Base-by-base conservation (phyloP, 1,140 invertebrate genomes). In the Cydia strobilella region DNA sequence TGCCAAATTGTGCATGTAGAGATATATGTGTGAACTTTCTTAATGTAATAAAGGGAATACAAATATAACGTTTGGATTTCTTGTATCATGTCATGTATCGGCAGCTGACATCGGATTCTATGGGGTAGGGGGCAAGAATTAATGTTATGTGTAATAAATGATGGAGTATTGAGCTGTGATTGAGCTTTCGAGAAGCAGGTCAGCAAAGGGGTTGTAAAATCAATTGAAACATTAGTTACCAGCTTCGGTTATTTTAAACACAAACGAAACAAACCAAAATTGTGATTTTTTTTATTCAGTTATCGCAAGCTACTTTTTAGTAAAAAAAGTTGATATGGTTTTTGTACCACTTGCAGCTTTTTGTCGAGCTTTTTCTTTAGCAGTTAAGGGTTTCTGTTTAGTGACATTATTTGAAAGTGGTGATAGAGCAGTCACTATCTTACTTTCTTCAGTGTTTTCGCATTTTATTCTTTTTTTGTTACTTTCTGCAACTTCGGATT, bases 281-380 rank as follows among this genome's bases (percentile, higher is more conserved):
- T 9, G 12, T 27, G 3, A 27, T 63, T 15, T 27, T 27, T 5
- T 63, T 63, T 63, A 63, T 23, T 63, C 25, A 54, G 35, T 39
- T 39, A 39, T 39, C 0, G 12, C 42, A 15, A 15, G 12, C 83
- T 78, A 90, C 78, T 93, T 93, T 79, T 93, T 93, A 12, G 80
- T 80, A 84, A 97, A 97, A 89, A 96, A 96, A 66, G 94, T 95
- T 27, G 95, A 94, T 84, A 97, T 96, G 81, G 93, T 96, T 90
- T 96, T 96, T 23, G 95, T 95, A 59, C 96, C 95, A 81, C 93
- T 94, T 27, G 96, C 96, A 75, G 96, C 95, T 84, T 96, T 97
- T 77, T 96, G 95, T 85, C 95, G 92, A 1, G 95, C 94, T 79
- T 96, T 95, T 83, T 96, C 96, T 88, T 96, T 97, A 23, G 95